phyloP scores from a whole-genome alignment of 2,888 invertebrate species.

The Ormyrus labotus region DNA sequence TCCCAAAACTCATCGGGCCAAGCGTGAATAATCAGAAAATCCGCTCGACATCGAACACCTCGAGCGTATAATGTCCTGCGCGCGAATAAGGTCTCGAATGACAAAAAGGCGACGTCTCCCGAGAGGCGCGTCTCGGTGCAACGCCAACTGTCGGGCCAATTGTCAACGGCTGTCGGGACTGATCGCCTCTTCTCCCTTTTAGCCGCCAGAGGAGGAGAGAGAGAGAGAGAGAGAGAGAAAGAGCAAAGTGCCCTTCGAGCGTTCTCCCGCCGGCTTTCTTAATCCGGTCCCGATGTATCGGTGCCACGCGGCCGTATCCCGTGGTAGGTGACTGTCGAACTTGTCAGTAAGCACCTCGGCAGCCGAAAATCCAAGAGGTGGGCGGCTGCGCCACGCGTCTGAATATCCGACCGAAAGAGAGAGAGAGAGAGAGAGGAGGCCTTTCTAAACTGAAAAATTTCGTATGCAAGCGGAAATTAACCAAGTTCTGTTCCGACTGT shows the following conservation, averaged over 20 bases:
- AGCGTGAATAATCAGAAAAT: constrained; percentile 27
- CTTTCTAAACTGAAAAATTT: constrained; percentile 34
- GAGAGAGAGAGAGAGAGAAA: no score
- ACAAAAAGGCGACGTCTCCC: constrained; percentile 4
- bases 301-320: constrained; percentile 20
- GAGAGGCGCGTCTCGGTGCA: constrained; percentile 25
- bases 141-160: constrained; percentile 37
- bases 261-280: constrained; percentile 31
- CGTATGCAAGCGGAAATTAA: no score
- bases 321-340: constrained; percentile 16
- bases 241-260: constrained; percentile 1
- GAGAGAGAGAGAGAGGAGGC: no score
- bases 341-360: constrained; percentile 15
- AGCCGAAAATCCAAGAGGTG: constrained; percentile 16
- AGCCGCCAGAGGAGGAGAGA: background rate
- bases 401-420: no score
- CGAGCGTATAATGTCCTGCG: background rate
- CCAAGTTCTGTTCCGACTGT: no score
- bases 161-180: constrained; percentile 47
- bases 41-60: background rate
- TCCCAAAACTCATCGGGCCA: background rate
- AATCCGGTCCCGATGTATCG: constrained; percentile 48
- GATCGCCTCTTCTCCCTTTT: background rate
- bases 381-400: constrained; percentile 3
- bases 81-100: background rate